Percentiles rank a stretch among this genome's conserved stretches.
phyloP scores from a whole-genome alignment of 2,797 vertebrate species.

The Halcyon badia region DNA sequence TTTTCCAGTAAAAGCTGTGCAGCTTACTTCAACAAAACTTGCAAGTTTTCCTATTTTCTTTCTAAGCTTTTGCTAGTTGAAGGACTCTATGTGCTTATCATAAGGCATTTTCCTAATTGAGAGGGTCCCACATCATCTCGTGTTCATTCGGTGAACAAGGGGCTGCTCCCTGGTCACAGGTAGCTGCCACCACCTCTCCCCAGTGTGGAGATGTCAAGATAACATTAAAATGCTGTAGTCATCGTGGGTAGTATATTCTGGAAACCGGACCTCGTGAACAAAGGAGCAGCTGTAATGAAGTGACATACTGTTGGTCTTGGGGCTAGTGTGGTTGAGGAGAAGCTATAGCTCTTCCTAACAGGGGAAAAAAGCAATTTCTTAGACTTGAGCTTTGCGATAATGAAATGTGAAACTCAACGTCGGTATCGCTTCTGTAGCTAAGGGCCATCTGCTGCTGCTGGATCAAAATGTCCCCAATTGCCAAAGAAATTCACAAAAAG shows the following conservation, averaged over 20 bases:
- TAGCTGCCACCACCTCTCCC: neutral
- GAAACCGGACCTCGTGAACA: neutral
- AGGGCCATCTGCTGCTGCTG: constrained; percentile 3
- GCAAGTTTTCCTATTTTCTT: neutral
- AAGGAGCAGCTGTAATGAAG: neutral
- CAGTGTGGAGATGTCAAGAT: neutral
- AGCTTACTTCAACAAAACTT: neutral
- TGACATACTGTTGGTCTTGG: neutral
- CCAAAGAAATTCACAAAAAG: neutral
- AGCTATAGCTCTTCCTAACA: constrained; percentile 5
- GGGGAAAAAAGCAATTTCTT: constrained; percentile 18
- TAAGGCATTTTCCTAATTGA: neutral
- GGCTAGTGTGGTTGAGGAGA: neutral
- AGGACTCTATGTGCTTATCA: neutral
- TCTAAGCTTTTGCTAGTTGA: neutral
- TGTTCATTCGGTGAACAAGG: neutral
- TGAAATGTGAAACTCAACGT: neutral
- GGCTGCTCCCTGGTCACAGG: neutral
- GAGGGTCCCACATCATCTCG: neutral
- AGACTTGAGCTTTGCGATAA: neutral
- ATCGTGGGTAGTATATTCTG: neutral
- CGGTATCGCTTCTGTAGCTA: neutral
- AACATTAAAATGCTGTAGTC: neutral
- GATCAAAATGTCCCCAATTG: neutral
- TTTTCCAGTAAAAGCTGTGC: neutral